A percentile compares a stretch with the other conserved stretches of the same genome.
Evolutionary conservation across 2,888 invertebrate genomes (phyloP).

Genomic region (Troilus luridus): DNA sequence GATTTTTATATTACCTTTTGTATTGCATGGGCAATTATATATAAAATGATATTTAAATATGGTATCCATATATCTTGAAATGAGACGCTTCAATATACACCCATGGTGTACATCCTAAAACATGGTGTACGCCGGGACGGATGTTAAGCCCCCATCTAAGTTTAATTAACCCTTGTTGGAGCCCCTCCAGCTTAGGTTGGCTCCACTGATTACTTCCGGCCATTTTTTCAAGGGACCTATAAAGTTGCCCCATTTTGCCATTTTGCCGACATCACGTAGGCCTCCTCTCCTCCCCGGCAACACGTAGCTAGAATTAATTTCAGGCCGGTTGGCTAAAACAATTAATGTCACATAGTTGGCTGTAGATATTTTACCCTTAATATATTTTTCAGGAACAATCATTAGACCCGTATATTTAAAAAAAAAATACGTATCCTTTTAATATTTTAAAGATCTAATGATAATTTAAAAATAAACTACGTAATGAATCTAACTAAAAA

Average conservation of each 20-base stretch:
- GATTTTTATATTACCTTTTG: no score
- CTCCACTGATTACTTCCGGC: constrained; percentile 15
- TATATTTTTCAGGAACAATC: not conserved
- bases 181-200: not conserved
- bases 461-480: no score
- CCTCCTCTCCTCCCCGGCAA: not conserved
- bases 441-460: no score
- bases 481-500: no score
- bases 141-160: not conserved
- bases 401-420: not conserved
- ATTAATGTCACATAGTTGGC: not conserved
- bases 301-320: constrained; percentile 14
- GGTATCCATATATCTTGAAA: not conserved
- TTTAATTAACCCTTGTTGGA: constrained; percentile 5
- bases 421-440: no score
- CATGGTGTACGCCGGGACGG: not conserved
- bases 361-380: not conserved
- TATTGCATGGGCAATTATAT: no score
- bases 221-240: not conserved
- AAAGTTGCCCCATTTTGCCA: not conserved
- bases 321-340: not conserved
- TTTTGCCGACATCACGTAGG: not conserved
- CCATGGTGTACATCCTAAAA: not conserved
- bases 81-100: not conserved
- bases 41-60: not conserved